Percentiles rank a stretch among this genome's conserved stretches.
Evolutionary conservation across 2,888 invertebrate genomes (phyloP).

Genomic region (Caenorhabditis uteleia): DNA sequence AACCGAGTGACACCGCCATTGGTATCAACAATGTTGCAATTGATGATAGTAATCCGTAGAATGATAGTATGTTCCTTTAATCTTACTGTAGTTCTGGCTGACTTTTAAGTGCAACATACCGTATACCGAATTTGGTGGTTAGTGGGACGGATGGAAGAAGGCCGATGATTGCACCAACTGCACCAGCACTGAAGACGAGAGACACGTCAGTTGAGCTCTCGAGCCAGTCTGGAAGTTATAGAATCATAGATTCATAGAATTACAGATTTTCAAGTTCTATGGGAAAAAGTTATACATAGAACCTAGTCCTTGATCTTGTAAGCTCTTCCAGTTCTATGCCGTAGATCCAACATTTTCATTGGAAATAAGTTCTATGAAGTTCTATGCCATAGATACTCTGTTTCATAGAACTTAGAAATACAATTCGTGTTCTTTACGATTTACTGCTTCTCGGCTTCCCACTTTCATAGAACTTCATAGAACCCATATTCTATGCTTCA

Average conservation of each 20-base stretch:
- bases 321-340: no score
- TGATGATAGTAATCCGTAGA: conserved; percentile 17
- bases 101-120: conserved; percentile 9
- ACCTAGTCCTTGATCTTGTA: no score
- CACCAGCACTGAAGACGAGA: conserved; percentile 40
- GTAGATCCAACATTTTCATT: no score
- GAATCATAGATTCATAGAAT: background rate
- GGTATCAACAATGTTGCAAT: conserved; percentile 24
- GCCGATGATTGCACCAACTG: conserved; percentile 45
- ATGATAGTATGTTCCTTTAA: conserved; percentile 16
- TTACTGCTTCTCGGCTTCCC: no score
- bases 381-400: no score
- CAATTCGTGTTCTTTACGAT: no score
- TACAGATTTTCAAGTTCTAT: background rate
- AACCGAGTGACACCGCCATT: conserved; percentile 18
- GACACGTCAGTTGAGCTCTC: conserved; percentile 36
- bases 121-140: conserved; percentile 29
- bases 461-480: no score
- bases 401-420: no score
- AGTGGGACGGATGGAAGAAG: conserved; percentile 39
- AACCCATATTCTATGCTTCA: no score
- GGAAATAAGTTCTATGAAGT: no score
- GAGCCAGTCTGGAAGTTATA: conserved; percentile 37
- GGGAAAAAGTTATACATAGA: no score
- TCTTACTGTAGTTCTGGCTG: background rate